Base-by-base conservation (phyloP, 1,140 invertebrate genomes). In the Cepaea nemoralis region DNA sequence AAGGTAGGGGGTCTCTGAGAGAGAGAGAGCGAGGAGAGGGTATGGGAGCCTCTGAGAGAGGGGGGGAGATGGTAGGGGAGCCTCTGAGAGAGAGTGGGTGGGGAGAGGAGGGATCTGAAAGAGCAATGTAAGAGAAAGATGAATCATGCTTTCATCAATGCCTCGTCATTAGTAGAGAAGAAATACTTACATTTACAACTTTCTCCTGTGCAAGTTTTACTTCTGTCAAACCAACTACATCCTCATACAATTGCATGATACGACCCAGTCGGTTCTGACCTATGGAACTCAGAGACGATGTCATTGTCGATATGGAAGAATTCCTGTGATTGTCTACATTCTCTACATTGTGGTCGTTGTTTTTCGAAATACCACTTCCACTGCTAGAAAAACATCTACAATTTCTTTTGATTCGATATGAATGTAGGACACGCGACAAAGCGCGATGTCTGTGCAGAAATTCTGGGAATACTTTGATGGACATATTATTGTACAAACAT, bases 171-270 rank as follows among this genome's bases (percentile, higher is more conserved):
- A 12, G 6, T 27, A 66, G n/a, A 66, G 5, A 24, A 66, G 5
- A 10, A 66, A 12, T 5, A 74, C 74, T 83, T 83, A 92, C 92
- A 85, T 89, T 77, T 5, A 92, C 87, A 12, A 93, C 92, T 42
- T 90, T 86, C 10, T 86, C 78, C 83, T 93, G 92, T 6, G 92
- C 92, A 48, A 84, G 84, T 84, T 90, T 90, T 0, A 93, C 91
- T 86, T 92, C 90, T 37, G 89, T 91, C 27, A 93, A 84, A 2
- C 92, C 92, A 59, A 92, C 89, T 45, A 91, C 88, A 79, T 93
- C 92, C 87, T 93, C 92, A 83, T 93, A 93, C 33, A 85, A 79
- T 42, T 87, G 84, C 86, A 92, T 87, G 84, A 86, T 88, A 42
- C 73, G 76, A 70, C 83, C 82, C 10, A 86, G 77, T 0, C 83